A percentile compares a stretch with the other conserved stretches of the same genome.
phyloP scores from a whole-genome alignment of 2,888 invertebrate genomes.

The Chloroclysta siterata region DNA sequence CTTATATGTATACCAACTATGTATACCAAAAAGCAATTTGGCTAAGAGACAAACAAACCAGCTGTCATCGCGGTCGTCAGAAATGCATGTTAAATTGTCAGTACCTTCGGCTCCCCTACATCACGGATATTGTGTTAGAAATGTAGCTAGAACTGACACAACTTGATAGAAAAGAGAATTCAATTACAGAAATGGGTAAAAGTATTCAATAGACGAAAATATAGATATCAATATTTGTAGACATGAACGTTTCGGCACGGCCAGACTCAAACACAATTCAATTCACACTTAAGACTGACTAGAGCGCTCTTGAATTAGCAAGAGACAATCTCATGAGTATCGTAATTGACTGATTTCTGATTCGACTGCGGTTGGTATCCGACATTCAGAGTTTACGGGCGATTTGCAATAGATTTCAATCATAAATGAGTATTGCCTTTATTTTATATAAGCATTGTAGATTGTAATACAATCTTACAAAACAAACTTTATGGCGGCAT shows the following conservation, averaged over 20 bases:
- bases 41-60: constrained; percentile 59
- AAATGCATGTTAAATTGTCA: constrained; percentile 55
- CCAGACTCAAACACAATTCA: not conserved
- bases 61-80: constrained; percentile 43
- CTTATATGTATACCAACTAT: constrained; percentile 11
- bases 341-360: not conserved
- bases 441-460: no score
- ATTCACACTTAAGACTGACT: no score
- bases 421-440: no score
- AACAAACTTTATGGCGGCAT: no score
- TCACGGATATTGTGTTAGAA: constrained; percentile 36
- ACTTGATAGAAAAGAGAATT: constrained; percentile 15
- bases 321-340: not conserved
- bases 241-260: no score
- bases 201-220: not conserved
- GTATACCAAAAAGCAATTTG: constrained; percentile 59
- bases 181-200: constrained; percentile 7
- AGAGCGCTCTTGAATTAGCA: not conserved
- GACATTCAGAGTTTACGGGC: no score
- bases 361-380: not conserved
- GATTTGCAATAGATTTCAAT: not conserved
- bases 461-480: no score
- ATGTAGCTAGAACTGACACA: constrained; percentile 18
- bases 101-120: constrained; percentile 43
- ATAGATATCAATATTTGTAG: no score